A percentile compares a stretch with the other conserved stretches of the same genome.
These are phyloP conservation scores for Ernsta delagoae DNA, from an alignment of 2,888 invertebrate genomes.

Conservation along the genomic window DNA sequence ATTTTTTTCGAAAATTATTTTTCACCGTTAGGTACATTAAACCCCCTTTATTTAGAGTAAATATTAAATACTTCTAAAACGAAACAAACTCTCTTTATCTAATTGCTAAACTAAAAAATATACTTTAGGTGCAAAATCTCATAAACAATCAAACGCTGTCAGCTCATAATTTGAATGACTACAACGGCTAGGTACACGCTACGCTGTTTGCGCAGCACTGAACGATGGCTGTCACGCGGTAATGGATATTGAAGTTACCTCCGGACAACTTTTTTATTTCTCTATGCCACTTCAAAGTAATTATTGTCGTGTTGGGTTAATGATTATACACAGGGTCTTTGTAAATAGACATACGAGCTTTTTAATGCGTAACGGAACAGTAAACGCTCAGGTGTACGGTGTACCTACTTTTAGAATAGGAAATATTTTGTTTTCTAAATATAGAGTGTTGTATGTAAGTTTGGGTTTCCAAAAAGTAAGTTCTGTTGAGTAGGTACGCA, in stretches of 20 bases:
- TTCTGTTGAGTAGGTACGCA: too few relatives aligned
- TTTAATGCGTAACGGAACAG: neutral
- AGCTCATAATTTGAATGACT: conserved; percentile 15
- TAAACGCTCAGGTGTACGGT: neutral
- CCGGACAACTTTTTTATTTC: conserved; percentile 51
- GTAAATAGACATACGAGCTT: neutral
- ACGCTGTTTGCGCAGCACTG: conserved; percentile 70
- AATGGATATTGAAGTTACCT: conserved; percentile 71
- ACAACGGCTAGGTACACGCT: conserved; percentile 53
- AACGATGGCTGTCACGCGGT: conserved; percentile 59
- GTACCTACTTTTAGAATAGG: neutral
- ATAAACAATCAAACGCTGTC: too few relatives aligned
- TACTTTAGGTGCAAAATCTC: too few relatives aligned
- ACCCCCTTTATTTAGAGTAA: too few relatives aligned
- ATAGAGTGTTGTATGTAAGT: too few relatives aligned
- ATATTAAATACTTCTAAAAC: too few relatives aligned
- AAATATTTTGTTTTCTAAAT: neutral
- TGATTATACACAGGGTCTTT: conserved; percentile 9
- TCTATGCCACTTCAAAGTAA: conserved; percentile 38
- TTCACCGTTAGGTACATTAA: too few relatives aligned
- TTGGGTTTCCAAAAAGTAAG: too few relatives aligned
- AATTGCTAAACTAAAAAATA: too few relatives aligned
- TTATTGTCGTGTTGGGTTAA: conserved; percentile 32
- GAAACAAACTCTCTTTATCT: too few relatives aligned
- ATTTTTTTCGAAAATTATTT: too few relatives aligned